These are phyloP conservation scores for Notechis scutatus DNA, from an alignment of 2,113 vertebrate genomes.

Conservation along the genomic window DNA sequence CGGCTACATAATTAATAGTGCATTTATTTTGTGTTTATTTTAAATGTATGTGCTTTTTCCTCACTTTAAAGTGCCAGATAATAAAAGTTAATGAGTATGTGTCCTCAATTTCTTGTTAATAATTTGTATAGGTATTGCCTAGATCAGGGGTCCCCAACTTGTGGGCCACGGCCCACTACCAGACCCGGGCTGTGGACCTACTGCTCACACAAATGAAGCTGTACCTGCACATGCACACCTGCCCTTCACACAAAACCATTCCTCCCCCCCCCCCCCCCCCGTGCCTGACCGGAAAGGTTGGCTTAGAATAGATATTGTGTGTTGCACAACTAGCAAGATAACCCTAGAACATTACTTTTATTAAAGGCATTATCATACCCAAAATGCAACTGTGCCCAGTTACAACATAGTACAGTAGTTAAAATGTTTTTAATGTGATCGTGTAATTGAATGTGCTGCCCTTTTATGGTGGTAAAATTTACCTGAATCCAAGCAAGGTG, in stretches of 20 bases:
- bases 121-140: background rate
- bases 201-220: background rate
- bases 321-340: background rate
- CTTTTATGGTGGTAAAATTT: background rate
- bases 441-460: background rate
- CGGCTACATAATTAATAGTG: background rate
- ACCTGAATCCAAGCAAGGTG: background rate
- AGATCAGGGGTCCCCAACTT: background rate
- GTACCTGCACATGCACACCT: background rate
- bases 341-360: background rate
- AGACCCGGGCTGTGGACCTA: fast-evolving
- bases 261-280: too few relatives aligned
- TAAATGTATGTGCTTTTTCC: background rate
- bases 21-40: background rate
- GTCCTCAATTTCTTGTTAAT: background rate
- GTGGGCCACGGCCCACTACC: too few relatives aligned
- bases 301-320: background rate
- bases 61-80: background rate
- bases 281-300: background rate
- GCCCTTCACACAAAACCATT: background rate
- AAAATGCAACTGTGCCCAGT: background rate
- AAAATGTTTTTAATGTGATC: background rate
- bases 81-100: background rate
- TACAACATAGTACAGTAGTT: background rate
- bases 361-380: background rate